phyloP scores from a whole-genome alignment of 2,888 invertebrate genomes.

The Conops quadrifasciatus region DNA sequence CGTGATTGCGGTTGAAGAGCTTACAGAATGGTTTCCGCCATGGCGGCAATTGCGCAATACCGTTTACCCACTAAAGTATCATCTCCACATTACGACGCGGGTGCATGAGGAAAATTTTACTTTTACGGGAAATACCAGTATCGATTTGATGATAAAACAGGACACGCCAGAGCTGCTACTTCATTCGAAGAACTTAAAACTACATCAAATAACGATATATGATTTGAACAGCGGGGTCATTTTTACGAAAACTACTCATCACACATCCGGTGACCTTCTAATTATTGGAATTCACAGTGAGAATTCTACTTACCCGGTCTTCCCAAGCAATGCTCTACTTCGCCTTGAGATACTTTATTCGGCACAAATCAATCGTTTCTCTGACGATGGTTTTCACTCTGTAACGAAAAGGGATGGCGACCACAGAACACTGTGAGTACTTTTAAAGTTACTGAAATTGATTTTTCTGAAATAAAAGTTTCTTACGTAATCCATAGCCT shows the following conservation, averaged over 20 bases:
- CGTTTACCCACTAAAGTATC: conserved; percentile 68
- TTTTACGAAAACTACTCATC: conserved; percentile 25
- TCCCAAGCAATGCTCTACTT: conserved; percentile 48
- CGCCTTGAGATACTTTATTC: too few relatives aligned
- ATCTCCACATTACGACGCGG: conserved; percentile 57
- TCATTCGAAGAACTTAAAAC: conserved; percentile 54
- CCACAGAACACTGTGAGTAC: conserved; percentile 61
- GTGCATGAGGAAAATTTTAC: conserved; percentile 52
- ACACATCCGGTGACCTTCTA: not conserved
- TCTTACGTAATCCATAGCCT: conserved; percentile 46
- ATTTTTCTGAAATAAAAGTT: not conserved
- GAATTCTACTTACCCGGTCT: too few relatives aligned
- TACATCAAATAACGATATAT: conserved; percentile 50
- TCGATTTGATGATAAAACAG: conserved; percentile 52
- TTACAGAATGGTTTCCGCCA: too few relatives aligned
- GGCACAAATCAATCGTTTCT: too few relatives aligned
- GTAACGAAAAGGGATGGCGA: conserved; percentile 65
- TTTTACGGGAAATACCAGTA: conserved; percentile 58
- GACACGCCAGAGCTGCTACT: conserved; percentile 59
- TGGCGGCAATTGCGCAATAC: conserved; percentile 70
- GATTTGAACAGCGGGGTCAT: conserved; percentile 44
- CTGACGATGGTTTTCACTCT: too few relatives aligned
- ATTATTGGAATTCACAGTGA: not conserved
- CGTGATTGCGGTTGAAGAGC: too few relatives aligned
- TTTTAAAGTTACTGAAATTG: not conserved